Percentiles rank a stretch among this genome's conserved stretches.
Conservation (phyloP, 2,888 invertebrate species). For the Digitonthophagus gazella region DNA sequence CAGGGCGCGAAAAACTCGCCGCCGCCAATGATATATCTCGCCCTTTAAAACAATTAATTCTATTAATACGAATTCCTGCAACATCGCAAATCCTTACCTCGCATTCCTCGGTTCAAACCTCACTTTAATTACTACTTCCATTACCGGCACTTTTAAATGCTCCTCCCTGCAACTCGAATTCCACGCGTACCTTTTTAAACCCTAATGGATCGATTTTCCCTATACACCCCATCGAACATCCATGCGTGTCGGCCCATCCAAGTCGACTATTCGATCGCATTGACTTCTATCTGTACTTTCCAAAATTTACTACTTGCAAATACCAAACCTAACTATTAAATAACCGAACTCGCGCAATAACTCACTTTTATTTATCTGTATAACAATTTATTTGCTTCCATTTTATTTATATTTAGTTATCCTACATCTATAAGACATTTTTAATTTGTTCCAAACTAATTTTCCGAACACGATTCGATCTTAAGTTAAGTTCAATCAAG, state of each 20-base stretch:
- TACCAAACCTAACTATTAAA: too few relatives aligned
- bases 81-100: conserved; percentile 10
- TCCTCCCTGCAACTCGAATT: not conserved
- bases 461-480: too few relatives aligned
- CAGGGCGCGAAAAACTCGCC: conserved; percentile 12
- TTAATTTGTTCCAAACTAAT: too few relatives aligned
- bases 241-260: not conserved
- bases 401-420: not conserved
- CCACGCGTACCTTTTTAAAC: not conserved
- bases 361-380: too few relatives aligned
- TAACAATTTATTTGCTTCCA: not conserved
- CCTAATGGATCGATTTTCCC: conserved; percentile 3
- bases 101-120: conserved; percentile 1
- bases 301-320: not conserved
- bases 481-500: too few relatives aligned
- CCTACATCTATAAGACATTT: too few relatives aligned
- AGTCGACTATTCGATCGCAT: not conserved
- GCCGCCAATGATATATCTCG: conserved; percentile 18
- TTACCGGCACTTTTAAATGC: conserved; percentile 15
- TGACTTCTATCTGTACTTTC: not conserved
- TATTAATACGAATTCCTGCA: conserved; percentile 16
- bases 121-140: conserved; percentile 13
- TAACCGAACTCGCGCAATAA: too few relatives aligned
- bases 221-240: not conserved
- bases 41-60: conserved; percentile 16